Base-by-base conservation (phyloP, 2,888 invertebrate genomes). In the Rotaria magnacalcarata region DNA sequence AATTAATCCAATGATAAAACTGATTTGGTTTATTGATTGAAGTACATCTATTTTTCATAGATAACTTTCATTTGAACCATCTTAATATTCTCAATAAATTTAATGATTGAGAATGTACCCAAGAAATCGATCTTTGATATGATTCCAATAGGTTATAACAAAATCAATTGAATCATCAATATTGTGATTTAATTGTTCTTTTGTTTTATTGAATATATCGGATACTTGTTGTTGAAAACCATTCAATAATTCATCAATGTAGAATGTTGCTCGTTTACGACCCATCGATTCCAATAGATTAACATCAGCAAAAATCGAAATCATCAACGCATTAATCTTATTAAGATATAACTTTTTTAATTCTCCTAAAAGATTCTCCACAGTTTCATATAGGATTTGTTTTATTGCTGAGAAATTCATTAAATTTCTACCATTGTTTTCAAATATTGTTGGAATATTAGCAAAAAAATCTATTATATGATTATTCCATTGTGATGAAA, bases 391-490 rank as follows among this genome's bases (percentile, higher is more conserved):
- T 27, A 67, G 7, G 6, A 4, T 67, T 27, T 67, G 14, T 67
- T 27, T 67, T 6, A 67, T 67, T 14, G 34, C 19, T 34, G 67
- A 34, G 24, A 67, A 6, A 67, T 19, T 67, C 3, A 67, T 6
- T 27, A 34, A 67, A 67, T 24, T 67, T 27, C 67, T 34, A 67
- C 67, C 34, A 67, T 27, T 1, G 1, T 67, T 67, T 67, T 41
- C 67, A 19, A 67, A 67, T 19, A 67, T 67, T 34, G 67, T 67
- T 34, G 67, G 67, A 67, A 67, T 67, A 67, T 41, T 67, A 19
- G 67, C 14, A 41, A 67, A 67, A 27, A 67, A 67, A n/a, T 67
- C n/a, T 34, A 34, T 34, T 34, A 67, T 24, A 3, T 67, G 67
- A 34, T 67, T 34, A 67, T 67, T 67, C 67, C 67, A 67, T 27